Conservation (phyloP, 1,140 invertebrate genomes). For the Apis dorsata region DNA sequence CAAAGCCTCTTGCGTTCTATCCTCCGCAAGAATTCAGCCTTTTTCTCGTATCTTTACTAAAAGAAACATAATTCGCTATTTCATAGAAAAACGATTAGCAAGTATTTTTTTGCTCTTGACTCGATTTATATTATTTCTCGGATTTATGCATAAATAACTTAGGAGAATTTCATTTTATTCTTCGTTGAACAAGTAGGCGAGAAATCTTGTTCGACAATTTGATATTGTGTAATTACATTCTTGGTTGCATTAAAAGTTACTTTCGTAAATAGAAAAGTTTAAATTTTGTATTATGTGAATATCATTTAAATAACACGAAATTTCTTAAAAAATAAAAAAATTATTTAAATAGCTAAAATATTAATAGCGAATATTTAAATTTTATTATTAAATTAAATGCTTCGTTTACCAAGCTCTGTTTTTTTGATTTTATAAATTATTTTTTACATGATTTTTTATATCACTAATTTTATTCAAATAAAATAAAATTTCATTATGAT, state of each 20-base stretch:
- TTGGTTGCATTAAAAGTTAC: neutral
- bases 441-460: too few relatives aligned
- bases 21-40: slow-evolving; percentile 21
- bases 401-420: too few relatives aligned
- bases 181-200: neutral
- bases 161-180: neutral
- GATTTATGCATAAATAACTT: neutral
- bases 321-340: too few relatives aligned
- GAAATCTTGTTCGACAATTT: neutral
- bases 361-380: too few relatives aligned
- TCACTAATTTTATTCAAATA: too few relatives aligned
- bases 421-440: too few relatives aligned
- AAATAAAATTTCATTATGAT: too few relatives aligned
- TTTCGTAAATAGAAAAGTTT: neutral
- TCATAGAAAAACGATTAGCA: neutral
- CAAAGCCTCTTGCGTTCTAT: slow-evolving; percentile 39
- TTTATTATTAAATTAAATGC: too few relatives aligned
- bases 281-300: neutral
- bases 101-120: neutral
- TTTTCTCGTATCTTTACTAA: slow-evolving; percentile 35
- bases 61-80: slow-evolving; percentile 4
- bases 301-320: neutral
- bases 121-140: neutral
- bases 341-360: too few relatives aligned
- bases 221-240: neutral